Evolutionary conservation across 1,140 invertebrate genomes (phyloP), one percentile per base, ranked within the genome.

Genomic region (Acromyrmex heyeri): DNA sequence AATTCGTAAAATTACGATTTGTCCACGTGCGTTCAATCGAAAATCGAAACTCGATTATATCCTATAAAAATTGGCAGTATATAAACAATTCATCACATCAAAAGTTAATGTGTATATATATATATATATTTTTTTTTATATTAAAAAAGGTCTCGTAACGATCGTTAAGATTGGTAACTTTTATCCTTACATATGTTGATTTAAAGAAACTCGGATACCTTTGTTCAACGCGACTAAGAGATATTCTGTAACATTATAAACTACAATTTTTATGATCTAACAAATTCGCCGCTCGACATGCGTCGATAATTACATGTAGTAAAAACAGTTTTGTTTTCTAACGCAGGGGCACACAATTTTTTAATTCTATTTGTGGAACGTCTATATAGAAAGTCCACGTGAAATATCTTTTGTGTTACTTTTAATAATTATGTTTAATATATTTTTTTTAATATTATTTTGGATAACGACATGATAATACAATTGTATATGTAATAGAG

Each of bases 31-130:
- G 16, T 73, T 59, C 18, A 57, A 82, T 61, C 59, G 24, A 75
- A 83, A 82, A 73, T 82, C 38, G 79, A 82, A 3, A 82, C 24
- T 73, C 55, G 67, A 61, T 75, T 83, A 73, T 85, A 69, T 87
- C 48, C 86, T 87, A 90, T 90, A 90, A 90, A 90, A 90, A 87
- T 81, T 90, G 88, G 70, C 88, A 90, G 86, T 90, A 90, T 87
- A 87, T 70, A 85, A 90, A 90, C 81, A 81, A 90, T 90, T 76
- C 88, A 76, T 86, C 88, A 79, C 78, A 81, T 83, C 79, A 83
- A 83, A 83, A 83, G 79, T 73, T 73, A 73, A 73, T 81, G 67
- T 81, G 50, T 81, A 27, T 81, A 75, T 62, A 62, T 83, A 62
- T 83, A 62, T 81, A 50, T 30, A 30, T 30, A 30, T 4, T 16